These are phyloP conservation scores for Scaptomyza hsui DNA, from an alignment of 1,140 invertebrate genomes.

Conservation along the genomic window DNA sequence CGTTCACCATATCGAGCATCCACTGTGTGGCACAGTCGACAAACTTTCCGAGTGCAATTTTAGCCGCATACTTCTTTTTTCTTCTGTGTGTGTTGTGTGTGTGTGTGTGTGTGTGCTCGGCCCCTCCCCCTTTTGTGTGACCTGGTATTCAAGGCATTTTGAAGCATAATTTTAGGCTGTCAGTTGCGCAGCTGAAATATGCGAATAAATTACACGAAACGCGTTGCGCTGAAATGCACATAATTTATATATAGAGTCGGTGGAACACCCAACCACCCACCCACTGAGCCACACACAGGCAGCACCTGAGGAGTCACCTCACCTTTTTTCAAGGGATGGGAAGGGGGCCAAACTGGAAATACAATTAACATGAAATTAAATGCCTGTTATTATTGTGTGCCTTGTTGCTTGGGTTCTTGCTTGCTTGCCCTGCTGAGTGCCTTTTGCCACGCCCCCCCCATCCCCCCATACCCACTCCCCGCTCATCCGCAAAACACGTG, in stretches of 20 bases:
- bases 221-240: slow-evolving; percentile 35
- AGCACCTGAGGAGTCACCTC: neutral
- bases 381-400: slow-evolving; percentile 61
- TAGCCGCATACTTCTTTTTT: neutral
- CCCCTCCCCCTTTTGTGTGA: slow-evolving; percentile 5
- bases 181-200: slow-evolving; percentile 57
- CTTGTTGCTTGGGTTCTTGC: slow-evolving; percentile 14
- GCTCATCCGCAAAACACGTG: neutral
- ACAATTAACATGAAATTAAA: slow-evolving; percentile 80
- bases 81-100: no score
- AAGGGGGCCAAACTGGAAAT: slow-evolving; percentile 31
- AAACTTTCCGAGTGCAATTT: neutral
- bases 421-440: neutral
- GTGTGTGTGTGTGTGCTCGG: no score
- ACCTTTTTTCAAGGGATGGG: neutral
- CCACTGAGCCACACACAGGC: neutral
- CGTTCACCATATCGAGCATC: neutral
- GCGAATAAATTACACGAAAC: slow-evolving; percentile 69
- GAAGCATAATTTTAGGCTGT: slow-evolving; percentile 77
- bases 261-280: neutral
- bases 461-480: neutral
- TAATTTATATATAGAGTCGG: slow-evolving; percentile 54
- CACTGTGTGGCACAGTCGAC: neutral
- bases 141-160: slow-evolving; percentile 65
- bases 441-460: slow-evolving; percentile 4